Percentiles rank a stretch among this genome's conserved stretches.
phyloP scores from a whole-genome alignment of 2,888 invertebrate genomes.

The Polymixis lichenea region DNA sequence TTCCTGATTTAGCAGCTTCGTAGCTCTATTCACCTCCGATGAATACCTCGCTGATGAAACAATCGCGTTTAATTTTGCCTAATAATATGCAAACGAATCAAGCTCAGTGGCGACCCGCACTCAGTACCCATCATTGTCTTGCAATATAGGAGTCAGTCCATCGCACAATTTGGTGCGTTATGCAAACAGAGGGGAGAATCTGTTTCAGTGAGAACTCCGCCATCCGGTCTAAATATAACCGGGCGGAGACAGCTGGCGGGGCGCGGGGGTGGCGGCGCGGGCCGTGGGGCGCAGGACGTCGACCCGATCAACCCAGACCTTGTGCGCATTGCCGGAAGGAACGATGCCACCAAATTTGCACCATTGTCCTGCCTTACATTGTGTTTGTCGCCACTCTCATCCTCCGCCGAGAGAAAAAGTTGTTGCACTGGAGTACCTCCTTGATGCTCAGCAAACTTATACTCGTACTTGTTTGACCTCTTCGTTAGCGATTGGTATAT shows the following conservation, averaged over 20 bases:
- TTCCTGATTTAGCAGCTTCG: constrained; percentile 44
- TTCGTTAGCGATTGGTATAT: constrained; percentile 47
- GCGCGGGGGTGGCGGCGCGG: constrained; percentile 68
- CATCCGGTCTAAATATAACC: constrained; percentile 88
- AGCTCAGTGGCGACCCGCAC: constrained; percentile 43
- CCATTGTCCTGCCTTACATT: constrained; percentile 67
- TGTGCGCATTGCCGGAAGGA: constrained; percentile 82
- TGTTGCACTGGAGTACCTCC: constrained; percentile 7
- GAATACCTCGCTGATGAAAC: constrained; percentile 44
- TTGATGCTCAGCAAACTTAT: neutral
- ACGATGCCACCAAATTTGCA: constrained; percentile 75
- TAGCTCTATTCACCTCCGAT: constrained; percentile 34
- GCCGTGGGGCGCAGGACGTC: constrained; percentile 77
- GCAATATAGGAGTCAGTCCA: constrained; percentile 74
- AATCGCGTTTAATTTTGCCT: constrained; percentile 52
- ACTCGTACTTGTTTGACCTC: constrained; percentile 30
- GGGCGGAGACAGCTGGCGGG: constrained; percentile 82
- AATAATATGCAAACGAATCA: constrained; percentile 58
- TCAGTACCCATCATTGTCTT: constrained; percentile 67
- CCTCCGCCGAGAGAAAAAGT: constrained; percentile 33
- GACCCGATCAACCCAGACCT: constrained; percentile 87
- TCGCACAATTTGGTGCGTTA: constrained; percentile 78
- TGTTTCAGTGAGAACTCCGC: constrained; percentile 84
- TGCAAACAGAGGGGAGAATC: constrained; percentile 85
- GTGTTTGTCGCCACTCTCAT: constrained; percentile 41